Evolutionary conservation across 2,113 vertebrate genomes (phyloP).

Genomic region (Pseudorectes ferrugineus): DNA sequence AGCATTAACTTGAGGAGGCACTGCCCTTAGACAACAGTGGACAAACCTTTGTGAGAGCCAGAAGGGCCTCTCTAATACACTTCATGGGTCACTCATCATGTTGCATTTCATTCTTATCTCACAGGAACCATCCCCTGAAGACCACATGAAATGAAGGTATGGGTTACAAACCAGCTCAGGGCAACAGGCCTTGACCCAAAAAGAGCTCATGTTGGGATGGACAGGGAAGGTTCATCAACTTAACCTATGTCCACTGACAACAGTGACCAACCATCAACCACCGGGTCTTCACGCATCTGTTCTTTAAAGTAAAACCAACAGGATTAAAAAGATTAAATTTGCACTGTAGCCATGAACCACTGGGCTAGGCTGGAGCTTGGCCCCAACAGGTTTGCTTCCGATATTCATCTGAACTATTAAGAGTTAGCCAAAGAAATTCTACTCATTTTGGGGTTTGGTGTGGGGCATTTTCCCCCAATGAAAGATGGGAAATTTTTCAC

Average conservation of each 20-base stretch:
- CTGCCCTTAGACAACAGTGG: not conserved
- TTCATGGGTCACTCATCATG: not conserved
- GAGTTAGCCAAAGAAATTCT: not conserved
- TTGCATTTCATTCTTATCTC: not conserved
- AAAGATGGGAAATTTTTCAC: not conserved
- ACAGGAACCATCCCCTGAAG: not conserved
- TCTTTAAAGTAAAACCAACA: not conserved
- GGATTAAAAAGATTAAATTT: not conserved
- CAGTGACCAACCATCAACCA: not conserved
- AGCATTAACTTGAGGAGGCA: not conserved
- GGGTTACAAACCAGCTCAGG: not conserved
- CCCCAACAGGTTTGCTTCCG: not conserved
- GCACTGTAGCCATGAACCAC: not conserved
- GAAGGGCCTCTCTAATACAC: not conserved
- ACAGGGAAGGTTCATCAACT: not conserved
- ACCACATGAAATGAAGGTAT: not conserved
- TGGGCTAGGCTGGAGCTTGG: not conserved
- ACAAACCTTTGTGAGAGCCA: not conserved
- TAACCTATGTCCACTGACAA: not conserved
- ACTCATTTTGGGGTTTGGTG: not conserved
- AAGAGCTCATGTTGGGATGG: not conserved
- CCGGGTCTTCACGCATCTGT: not conserved
- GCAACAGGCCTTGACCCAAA: accelerated
- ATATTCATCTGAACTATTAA: not conserved
- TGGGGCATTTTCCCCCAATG: accelerated